Evolutionary conservation across 2,888 invertebrate genomes (phyloP), one percentile per base, ranked within the genome.

Genomic region (Aspidiotus destructor): DNA sequence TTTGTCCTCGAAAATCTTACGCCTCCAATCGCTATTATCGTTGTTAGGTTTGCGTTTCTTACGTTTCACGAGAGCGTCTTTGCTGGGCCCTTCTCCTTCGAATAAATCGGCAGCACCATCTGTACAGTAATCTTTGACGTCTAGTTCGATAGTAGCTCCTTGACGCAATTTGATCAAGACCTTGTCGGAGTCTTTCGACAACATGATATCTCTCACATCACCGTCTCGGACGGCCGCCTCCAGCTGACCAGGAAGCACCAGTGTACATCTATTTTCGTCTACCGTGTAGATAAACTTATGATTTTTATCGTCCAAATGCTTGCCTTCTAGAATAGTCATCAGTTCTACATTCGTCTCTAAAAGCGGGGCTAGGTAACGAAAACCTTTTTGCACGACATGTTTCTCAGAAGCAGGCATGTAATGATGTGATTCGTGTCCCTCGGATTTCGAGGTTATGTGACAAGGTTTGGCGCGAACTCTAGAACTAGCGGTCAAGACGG

Each of bases 211-310:
- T 70, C 84, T 81, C 44, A 89, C 85, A 73, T 88, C 88, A 67
- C 89, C 88, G 73, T 87, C 86, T 28, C 87, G 80, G 62, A 89
- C 86, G 6, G 89, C 88, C 11, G 85, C 84, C 76, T 89, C 89
- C 75, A 89, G 81, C 70, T 82, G 82, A 52, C 87, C 85, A 7
- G 87, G 83, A 73, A 89, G 85, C 57, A 89, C 86, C 72, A 89
- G 81, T 74, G 86, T 86, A 75, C 86, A 88, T 76, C 84, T 82
- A 74, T 85, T 82, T 73, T 89, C 88, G 73, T 85, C 82, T 48
- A 89, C 86, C 17, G 86, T 85, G 75, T 89, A 90, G 60, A 89
- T 87, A 75, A 85, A 89, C 73, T 82, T 81, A 13, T 76, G 75
- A 8, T 82, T 81, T 11, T 77, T 75, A 8, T 82, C 82, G 9